Evolutionary conservation across 2,797 vertebrate genomes (phyloP).

Genomic region (Phoeniculus purpureus): DNA sequence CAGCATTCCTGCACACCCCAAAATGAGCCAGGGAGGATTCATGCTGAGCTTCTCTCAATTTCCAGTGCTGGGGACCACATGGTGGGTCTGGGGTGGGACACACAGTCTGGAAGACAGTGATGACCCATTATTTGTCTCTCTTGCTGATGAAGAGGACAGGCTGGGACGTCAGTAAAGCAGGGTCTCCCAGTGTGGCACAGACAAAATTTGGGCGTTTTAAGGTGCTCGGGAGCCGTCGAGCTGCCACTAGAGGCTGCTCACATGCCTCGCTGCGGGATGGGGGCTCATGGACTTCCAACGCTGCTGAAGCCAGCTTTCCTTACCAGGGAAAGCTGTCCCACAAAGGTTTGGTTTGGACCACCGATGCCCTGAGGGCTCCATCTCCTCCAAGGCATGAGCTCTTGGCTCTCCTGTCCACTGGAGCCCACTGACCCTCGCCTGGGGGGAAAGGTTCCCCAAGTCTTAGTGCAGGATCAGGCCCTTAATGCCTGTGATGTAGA

Average conservation of each 20-base stretch:
- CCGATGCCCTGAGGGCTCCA: too few species aligned
- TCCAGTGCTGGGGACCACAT: rapidly evolving
- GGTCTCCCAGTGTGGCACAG: neutral
- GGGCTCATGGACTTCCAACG: neutral
- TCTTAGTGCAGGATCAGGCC: neutral
- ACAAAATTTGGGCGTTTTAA: neutral
- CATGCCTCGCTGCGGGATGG: neutral
- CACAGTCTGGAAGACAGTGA: neutral
- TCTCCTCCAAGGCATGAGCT: neutral
- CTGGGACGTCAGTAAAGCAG: neutral
- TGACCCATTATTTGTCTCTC: neutral
- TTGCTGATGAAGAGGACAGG: neutral
- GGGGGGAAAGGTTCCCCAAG: neutral
- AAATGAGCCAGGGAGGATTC: neutral
- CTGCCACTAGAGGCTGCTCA: conserved; percentile 57
- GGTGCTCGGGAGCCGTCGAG: neutral
- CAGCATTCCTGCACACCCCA: neutral
- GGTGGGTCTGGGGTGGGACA: rapidly evolving
- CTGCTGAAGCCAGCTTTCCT: neutral
- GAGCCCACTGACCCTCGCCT: rapidly evolving
- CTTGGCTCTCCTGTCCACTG: too few species aligned
- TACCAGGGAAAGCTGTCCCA: neutral
- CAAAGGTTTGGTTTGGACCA: neutral
- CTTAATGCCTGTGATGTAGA: neutral
- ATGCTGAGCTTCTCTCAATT: neutral